Evolutionary conservation across 2,797 vertebrate species (phyloP), one percentile per base, ranked within the genome.

Genomic region (Pangasius mekongensis): DNA sequence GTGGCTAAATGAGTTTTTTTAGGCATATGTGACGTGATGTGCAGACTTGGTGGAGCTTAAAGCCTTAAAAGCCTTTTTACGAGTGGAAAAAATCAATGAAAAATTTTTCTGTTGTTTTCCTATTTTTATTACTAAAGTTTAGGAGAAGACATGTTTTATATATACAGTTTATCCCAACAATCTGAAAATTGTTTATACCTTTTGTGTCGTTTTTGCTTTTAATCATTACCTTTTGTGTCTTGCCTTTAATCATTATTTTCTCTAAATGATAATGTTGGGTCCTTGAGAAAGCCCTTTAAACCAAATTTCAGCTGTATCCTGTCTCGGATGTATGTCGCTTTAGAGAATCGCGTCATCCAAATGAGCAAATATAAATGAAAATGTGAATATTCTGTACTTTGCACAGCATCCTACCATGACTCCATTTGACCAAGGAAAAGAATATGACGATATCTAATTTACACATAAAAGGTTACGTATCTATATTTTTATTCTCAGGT

Each of bases 401-500:
- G 6, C 67, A 36, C 64, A 1, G 64, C 14, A 66, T 30, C 16
- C 18, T 69, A 3, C 67, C 30, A 36, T 73, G 69, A 73, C 36
- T 39, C 9, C 18, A 73, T 43, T 73, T 76, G 73, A 6, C 43
- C 24, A 49, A 24, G 73, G 22, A 13, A 74, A 24, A 14, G 9
- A 24, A 13, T 74, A 90, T 20, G 47, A 1, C 0, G 9, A 16
- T 67, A 1, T 83, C 24, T 24, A 20, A 52, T 24, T 67, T 54
- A 24, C 9, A 54, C 3, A 2, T 3, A 10, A 69, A 24, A 27
- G n/a, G 3, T 16, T 30, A 9, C 7, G 18, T 27, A 9, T 18
- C 10, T 56, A 5, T n/a, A 30, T 85, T 73, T 84, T 84, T 43
- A 83, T 85, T 91, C 92, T 13, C 91, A 99, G 98, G 98, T 88